phyloP scores from a whole-genome alignment of 2,113 vertebrate species.

The Rhynchopsitta pachyrhyncha region DNA sequence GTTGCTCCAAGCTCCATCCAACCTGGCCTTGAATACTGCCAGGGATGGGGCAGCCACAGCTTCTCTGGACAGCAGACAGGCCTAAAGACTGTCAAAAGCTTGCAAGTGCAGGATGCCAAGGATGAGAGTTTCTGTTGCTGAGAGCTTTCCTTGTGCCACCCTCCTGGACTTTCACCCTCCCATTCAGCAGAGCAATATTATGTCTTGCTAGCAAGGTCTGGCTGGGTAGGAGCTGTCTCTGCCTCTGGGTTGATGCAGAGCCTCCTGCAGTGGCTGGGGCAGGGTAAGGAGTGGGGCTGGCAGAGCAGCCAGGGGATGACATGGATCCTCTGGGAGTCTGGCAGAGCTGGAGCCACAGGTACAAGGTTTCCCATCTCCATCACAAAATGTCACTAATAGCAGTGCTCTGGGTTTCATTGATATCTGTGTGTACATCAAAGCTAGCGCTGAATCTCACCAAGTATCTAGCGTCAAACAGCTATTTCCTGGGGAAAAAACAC shows the following conservation, averaged over 20 bases:
- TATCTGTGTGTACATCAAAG: not conserved
- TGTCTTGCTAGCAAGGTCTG: not conserved
- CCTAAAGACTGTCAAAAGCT: not conserved
- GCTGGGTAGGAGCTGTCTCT: not conserved
- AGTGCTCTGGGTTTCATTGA: not conserved
- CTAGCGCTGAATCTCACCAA: not conserved
- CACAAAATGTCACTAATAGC: not conserved
- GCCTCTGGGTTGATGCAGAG: not conserved
- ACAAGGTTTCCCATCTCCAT: not conserved
- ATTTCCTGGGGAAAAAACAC: not conserved
- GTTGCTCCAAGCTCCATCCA: not conserved
- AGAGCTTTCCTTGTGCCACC: not conserved
- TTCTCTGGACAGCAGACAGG: not conserved
- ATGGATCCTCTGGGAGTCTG: accelerated
- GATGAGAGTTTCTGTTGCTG: not conserved
- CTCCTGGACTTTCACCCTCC: not conserved
- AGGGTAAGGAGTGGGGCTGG: not conserved
- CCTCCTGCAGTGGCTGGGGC: not conserved
- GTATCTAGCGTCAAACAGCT: not conserved
- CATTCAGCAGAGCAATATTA: not conserved
- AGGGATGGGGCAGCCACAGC: not conserved
- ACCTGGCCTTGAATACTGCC: not conserved
- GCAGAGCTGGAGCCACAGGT: not conserved
- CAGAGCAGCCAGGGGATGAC: accelerated
- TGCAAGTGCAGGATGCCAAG: not conserved